Conservation (phyloP, 2,113 vertebrate genomes). For the Trogon melanurus region DNA sequence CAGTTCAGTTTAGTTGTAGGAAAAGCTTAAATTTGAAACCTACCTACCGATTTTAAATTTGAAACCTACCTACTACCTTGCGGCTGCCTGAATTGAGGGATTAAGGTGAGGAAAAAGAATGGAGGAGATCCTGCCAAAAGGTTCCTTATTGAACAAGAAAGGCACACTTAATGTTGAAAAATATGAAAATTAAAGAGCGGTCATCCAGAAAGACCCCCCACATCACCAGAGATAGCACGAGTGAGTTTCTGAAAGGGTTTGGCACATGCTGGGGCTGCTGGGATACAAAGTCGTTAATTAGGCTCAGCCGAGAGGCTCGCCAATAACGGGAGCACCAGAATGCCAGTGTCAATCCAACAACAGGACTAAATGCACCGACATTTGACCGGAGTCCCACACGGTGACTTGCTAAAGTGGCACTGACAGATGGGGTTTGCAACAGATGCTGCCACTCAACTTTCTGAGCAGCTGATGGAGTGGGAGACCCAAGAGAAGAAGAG, state of each 20-base stretch:
- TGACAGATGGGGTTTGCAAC: background rate
- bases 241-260: slow-evolving; percentile 27
- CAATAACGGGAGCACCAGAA: background rate
- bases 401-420: background rate
- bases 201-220: background rate
- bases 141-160: background rate
- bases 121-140: background rate
- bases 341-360: background rate
- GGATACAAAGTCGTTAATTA: slow-evolving; percentile 45
- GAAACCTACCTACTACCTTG: background rate
- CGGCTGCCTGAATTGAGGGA: background rate
- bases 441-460: background rate
- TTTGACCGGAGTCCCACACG: background rate
- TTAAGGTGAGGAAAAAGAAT: background rate
- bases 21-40: background rate
- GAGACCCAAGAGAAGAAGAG: background rate
- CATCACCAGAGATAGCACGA: background rate
- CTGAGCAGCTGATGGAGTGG: background rate
- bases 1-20: background rate
- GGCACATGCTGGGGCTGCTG: slow-evolving; percentile 33
- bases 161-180: background rate
- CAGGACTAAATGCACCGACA: background rate
- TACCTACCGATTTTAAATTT: background rate
- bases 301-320: background rate
- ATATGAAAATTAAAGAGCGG: background rate